Percentiles rank a stretch among this genome's conserved stretches.
Evolutionary conservation across 2,888 invertebrate species (phyloP).

Genomic region (Adelognathus sp.): DNA sequence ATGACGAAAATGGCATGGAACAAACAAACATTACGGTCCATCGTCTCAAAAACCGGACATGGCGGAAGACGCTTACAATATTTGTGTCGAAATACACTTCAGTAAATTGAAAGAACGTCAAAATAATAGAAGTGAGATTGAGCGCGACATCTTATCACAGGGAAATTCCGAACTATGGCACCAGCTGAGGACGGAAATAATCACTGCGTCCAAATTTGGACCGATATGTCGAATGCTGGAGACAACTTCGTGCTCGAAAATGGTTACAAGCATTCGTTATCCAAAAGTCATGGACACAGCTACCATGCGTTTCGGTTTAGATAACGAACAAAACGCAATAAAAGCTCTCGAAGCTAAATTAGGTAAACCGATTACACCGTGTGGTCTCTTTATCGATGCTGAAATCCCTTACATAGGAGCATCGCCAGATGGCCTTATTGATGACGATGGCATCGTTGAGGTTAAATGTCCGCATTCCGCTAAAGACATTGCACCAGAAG

Average conservation of each 20-base stretch:
- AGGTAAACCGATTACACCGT: conserved; percentile 45
- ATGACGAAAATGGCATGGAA: neutral
- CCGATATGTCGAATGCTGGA: conserved; percentile 42
- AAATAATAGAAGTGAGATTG: neutral
- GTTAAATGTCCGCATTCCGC: too few species aligned
- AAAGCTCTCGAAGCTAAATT: neutral
- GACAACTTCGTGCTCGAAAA: conserved; percentile 46
- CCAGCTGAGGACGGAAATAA: conserved; percentile 37
- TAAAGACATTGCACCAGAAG: conserved; percentile 32
- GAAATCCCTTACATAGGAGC: conserved; percentile 56
- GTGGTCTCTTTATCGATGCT: conserved; percentile 66
- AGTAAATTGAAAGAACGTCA: neutral
- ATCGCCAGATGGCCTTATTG: too few species aligned
- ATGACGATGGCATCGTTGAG: conserved; percentile 58
- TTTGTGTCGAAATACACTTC: neutral
- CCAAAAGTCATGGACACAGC: conserved; percentile 28
- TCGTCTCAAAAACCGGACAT: neutral
- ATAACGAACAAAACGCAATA: conserved; percentile 50
- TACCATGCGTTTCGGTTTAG: conserved; percentile 52
- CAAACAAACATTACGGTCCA: too few species aligned
- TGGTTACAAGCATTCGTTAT: conserved; percentile 52
- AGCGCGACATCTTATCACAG: conserved; percentile 12
- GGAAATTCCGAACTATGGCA: conserved; percentile 17
- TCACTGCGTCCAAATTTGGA: conserved; percentile 60
- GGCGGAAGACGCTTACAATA: neutral